Evolutionary conservation across 2,888 invertebrate genomes (phyloP).

Genomic region (Plutella xylostella): DNA sequence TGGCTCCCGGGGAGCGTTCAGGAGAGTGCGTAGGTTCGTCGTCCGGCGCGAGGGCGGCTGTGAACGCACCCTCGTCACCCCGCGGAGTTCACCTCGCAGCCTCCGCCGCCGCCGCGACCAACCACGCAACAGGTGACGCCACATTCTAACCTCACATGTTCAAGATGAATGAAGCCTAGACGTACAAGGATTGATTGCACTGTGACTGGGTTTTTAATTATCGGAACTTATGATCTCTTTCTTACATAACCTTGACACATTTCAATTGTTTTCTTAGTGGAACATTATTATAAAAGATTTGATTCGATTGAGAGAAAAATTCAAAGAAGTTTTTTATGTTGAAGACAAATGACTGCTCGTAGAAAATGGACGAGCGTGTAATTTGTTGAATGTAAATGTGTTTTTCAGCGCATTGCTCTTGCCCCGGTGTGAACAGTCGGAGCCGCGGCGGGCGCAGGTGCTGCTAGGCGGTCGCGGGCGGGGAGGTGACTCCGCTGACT

Average conservation of each 20-base stretch:
- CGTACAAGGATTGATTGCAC: no score
- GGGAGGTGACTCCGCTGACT: constrained; percentile 37
- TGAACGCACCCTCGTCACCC: constrained; percentile 38
- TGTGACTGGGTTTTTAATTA: no score
- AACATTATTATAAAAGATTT: no score
- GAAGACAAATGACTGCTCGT: no score
- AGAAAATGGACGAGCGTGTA: no score
- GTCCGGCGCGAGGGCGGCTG: neutral
- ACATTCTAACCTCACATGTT: neutral
- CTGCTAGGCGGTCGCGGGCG: neutral
- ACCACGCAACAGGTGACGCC: constrained; percentile 2
- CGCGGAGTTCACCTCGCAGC: constrained; percentile 44
- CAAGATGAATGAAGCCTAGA: neutral
- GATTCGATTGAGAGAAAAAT: no score
- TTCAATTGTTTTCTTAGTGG: no score
- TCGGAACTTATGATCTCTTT: no score
- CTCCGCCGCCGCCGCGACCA: neutral
- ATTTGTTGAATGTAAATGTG: no score
- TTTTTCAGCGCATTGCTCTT: no score
- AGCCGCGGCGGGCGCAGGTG: constrained; percentile 16
- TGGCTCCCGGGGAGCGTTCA: neutral
- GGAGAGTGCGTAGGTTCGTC: neutral
- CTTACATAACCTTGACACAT: no score
- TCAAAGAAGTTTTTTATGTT: no score
- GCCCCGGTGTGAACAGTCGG: constrained; percentile 18